Evolutionary conservation across 1,140 invertebrate genomes (phyloP).

Genomic region (Lasioglossum baleicum): DNA sequence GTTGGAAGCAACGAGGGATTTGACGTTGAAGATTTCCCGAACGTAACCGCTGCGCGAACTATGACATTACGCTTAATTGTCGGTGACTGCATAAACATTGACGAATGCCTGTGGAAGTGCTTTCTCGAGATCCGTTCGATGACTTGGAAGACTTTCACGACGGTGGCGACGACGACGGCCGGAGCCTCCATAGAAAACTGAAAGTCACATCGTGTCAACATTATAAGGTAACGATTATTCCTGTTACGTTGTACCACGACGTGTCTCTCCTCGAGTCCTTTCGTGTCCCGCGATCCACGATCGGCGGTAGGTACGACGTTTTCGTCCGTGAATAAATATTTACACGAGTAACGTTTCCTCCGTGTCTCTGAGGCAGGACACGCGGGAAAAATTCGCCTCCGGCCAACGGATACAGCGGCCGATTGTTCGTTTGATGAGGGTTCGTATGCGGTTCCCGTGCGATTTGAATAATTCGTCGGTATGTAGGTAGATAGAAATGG

Average conservation of each 20-base stretch:
- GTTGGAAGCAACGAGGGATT: too few relatives aligned
- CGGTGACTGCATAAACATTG: slow-evolving; percentile 46
- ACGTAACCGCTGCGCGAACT: slow-evolving; percentile 14
- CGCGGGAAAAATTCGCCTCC: too few relatives aligned
- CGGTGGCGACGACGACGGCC: slow-evolving; percentile 3
- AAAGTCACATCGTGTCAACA: slow-evolving; percentile 55
- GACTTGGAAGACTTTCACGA: slow-evolving; percentile 54
- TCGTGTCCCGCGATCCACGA: too few relatives aligned
- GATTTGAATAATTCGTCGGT: too few relatives aligned
- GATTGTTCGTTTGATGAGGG: too few relatives aligned
- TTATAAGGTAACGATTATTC: slow-evolving; percentile 41
- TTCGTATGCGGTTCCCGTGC: too few relatives aligned
- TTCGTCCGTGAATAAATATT: slow-evolving; percentile 33
- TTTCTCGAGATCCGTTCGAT: slow-evolving; percentile 49
- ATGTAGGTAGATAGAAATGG: too few relatives aligned
- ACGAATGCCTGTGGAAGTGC: slow-evolving; percentile 37
- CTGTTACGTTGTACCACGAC: slow-evolving; percentile 6
- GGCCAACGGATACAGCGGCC: too few relatives aligned
- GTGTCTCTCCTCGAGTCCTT: not conserved
- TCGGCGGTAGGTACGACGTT: too few relatives aligned
- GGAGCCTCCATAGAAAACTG: slow-evolving; percentile 43
- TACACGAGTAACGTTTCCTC: too few relatives aligned
- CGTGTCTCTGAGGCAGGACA: too few relatives aligned
- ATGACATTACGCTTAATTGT: slow-evolving; percentile 32
- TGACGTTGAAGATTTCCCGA: slow-evolving; percentile 4